Evolutionary conservation across 64 coral and sea anemone species (phyloP), one percentile per base, ranked within the genome.

Genomic region (Anthopleura sola): DNA sequence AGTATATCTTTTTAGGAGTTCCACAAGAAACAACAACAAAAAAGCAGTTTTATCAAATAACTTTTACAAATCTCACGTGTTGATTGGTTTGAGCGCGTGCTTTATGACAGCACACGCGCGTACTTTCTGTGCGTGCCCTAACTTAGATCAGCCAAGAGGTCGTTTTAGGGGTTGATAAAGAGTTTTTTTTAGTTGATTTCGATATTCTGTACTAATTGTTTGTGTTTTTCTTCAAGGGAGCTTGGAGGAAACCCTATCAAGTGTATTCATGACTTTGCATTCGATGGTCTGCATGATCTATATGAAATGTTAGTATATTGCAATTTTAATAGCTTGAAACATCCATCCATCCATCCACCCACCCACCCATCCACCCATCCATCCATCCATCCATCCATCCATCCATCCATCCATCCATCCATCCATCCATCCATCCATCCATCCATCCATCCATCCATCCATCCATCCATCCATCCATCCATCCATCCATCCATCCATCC

Each of bases 231-330:
- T 20, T 44, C 48, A 50, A 91, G 89, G 31, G 89, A 91, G 20
- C 84, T 91, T 39, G 37, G 23, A 28, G 74, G 17, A 16, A 91
- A 91, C 75, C 89, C 89, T 1, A 91, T 91, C 19, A 66, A 40
- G 3, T 14, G 48, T 18, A 86, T 91, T 55, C 55, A 56, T 24
- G 89, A 86, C 40, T 75, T 81, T 74, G 89, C 89, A 1, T 91
- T 91, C 32, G 40, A 51, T 51, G 89, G 89, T 18, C 28, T 91
- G 20, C 14, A 64, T 23, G 68, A 82, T 20, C 84, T 91, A 5
- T 0, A 0, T 19, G 32, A n/a, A 0, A 36, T 91, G 89, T 91
- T 60, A 91, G 89, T 80, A 20, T 36, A 31, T 38, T n/a, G n/a
- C n/a, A n/a, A 47, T 8, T 3, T 9, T 34, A 32, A 3, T 68